A percentile compares a stretch with the other conserved stretches of the same genome.
Conservation (phyloP, 2,113 vertebrate species). For the Microtus oregoni region DNA sequence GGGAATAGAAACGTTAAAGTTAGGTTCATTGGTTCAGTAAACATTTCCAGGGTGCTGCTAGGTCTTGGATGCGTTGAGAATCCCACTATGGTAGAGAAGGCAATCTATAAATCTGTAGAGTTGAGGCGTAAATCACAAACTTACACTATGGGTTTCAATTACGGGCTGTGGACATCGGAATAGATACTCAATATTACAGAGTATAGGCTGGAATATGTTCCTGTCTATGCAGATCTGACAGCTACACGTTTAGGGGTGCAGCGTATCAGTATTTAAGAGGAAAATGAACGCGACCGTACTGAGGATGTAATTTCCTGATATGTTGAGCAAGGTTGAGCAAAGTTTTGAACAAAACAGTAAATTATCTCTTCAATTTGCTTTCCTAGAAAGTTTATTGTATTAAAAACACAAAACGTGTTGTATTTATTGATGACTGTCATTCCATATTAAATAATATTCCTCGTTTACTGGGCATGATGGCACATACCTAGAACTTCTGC, state of each 20-base stretch:
- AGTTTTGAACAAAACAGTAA: background rate
- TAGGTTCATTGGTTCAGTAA: conserved; percentile 38
- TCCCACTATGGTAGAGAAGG: background rate
- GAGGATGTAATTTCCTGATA: background rate
- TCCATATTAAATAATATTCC: background rate
- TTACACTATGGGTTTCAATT: background rate
- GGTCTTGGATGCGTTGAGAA: background rate
- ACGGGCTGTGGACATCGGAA: conserved; percentile 7
- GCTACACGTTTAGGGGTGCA: background rate
- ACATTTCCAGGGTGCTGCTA: background rate
- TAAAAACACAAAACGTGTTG: background rate
- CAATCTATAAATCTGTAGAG: background rate
- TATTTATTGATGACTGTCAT: background rate
- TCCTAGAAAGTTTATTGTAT: background rate
- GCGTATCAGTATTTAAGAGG: background rate
- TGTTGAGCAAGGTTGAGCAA: background rate
- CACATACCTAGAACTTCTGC: background rate
- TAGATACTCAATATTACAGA: background rate
- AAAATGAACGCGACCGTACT: background rate
- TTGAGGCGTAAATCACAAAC: background rate
- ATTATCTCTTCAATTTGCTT: background rate
- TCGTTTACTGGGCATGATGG: background rate
- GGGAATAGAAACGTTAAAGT: conserved; percentile 65
- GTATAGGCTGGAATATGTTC: background rate
- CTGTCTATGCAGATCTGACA: background rate